Percentiles rank a stretch among this genome's conserved stretches.
phyloP scores from a whole-genome alignment of 2,113 vertebrate genomes.

The Sciurus niger region DNA sequence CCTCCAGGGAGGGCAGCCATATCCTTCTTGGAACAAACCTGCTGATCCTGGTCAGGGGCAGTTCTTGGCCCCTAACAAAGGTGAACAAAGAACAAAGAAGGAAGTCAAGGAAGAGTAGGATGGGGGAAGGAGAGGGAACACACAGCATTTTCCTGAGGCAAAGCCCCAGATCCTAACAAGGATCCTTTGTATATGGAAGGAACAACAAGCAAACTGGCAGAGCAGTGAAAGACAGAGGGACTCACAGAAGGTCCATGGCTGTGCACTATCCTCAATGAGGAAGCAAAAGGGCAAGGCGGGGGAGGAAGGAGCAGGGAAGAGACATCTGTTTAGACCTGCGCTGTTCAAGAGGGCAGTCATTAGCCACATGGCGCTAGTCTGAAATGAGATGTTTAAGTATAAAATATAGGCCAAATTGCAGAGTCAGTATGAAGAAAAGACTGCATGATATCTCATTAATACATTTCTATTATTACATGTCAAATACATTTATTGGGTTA shows the following conservation, averaged over 20 bases:
- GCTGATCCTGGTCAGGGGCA: background rate
- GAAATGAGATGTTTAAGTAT: background rate
- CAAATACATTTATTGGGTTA: background rate
- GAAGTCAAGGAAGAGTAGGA: background rate
- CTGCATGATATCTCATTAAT: background rate
- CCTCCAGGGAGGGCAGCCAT: background rate
- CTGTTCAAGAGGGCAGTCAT: background rate
- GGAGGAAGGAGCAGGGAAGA: background rate
- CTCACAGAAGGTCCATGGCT: background rate
- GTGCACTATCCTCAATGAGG: background rate
- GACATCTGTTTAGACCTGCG: background rate
- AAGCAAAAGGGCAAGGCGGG: background rate
- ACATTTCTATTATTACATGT: slow-evolving; percentile 17
- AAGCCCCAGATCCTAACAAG: background rate
- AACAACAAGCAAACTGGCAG: background rate
- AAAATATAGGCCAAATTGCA: slow-evolving; percentile 4
- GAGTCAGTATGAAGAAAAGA: background rate
- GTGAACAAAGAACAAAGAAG: background rate
- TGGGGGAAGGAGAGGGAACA: background rate
- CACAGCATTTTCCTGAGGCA: background rate
- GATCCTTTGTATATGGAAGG: background rate
- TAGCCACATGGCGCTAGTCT: background rate
- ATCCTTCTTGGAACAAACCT: background rate
- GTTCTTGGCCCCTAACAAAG: background rate
- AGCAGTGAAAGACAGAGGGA: background rate